These are phyloP conservation scores for Oxycera nigricornis DNA, from an alignment of 2,888 invertebrate species.

Conservation along the genomic window DNA sequence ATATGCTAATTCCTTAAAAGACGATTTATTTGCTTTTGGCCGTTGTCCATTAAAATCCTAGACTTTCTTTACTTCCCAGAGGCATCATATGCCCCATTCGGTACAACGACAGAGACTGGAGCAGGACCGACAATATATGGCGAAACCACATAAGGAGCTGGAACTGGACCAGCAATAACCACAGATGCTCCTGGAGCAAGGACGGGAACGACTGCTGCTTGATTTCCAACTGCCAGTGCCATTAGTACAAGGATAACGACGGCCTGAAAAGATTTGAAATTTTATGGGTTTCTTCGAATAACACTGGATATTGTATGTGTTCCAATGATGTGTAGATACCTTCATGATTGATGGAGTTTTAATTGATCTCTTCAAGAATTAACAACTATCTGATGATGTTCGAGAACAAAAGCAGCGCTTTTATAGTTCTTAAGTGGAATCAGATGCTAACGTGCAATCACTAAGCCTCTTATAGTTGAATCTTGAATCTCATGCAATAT, in stretches of 20 bases:
- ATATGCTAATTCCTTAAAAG: too few species aligned
- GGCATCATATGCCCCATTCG: slow-evolving; percentile 18
- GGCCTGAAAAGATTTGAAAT: slow-evolving; percentile 49
- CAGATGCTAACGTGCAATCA: background rate
- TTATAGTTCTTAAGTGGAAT: slow-evolving; percentile 1
- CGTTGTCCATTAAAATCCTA: background rate
- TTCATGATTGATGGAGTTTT: slow-evolving; percentile 56
- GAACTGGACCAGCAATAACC: slow-evolving; percentile 27
- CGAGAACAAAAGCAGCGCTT: background rate
- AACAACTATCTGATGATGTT: background rate
- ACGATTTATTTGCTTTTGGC: background rate
- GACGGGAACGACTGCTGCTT: slow-evolving; percentile 43
- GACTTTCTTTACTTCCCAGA: background rate
- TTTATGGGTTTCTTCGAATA: background rate
- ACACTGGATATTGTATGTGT: background rate
- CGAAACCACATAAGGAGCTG: background rate
- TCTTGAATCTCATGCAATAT: slow-evolving; percentile 33
- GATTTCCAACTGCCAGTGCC: slow-evolving; percentile 49
- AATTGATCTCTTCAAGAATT: slow-evolving; percentile 8
- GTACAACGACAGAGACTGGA: background rate
- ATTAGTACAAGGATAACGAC: slow-evolving; percentile 54
- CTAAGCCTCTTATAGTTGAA: background rate
- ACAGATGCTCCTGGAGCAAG: background rate
- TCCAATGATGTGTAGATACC: slow-evolving; percentile 50
- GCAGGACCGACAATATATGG: slow-evolving; percentile 10